Evolutionary conservation across 2,888 invertebrate species (phyloP).

Genomic region (Epinotia demarniana): DNA sequence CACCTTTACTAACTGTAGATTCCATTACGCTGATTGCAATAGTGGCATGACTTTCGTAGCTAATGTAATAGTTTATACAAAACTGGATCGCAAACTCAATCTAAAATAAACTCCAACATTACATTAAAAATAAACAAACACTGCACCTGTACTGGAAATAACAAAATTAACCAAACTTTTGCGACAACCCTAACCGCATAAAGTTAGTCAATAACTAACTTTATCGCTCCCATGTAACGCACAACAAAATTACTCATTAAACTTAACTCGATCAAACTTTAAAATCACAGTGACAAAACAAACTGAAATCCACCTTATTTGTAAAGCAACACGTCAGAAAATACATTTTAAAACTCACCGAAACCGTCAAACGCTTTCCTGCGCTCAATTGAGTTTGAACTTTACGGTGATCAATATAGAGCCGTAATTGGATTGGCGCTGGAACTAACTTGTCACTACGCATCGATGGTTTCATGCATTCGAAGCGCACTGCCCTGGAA

Average conservation of each 20-base stretch:
- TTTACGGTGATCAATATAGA: background rate
- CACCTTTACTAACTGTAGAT: too few species aligned
- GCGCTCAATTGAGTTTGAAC: background rate
- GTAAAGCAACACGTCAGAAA: background rate
- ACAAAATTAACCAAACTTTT: conserved; percentile 23
- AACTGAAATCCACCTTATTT: conserved; percentile 9
- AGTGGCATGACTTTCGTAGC: too few species aligned
- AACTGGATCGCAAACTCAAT: background rate
- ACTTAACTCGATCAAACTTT: conserved; percentile 12
- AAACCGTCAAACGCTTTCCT: background rate
- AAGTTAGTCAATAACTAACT: conserved; percentile 22
- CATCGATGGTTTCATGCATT: conserved; percentile 33
- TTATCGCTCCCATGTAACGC: background rate
- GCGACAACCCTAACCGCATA: conserved; percentile 8
- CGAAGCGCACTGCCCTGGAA: conserved; percentile 26
- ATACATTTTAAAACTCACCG: background rate
- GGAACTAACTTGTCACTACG: conserved; percentile 22
- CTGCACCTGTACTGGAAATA: conserved; percentile 3
- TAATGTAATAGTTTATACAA: background rate
- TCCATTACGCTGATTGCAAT: too few species aligned
- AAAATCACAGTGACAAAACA: background rate
- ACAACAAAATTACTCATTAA: conserved; percentile 16
- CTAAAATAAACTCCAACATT: conserved; percentile 2
- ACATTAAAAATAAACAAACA: conserved; percentile 8
- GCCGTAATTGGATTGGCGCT: background rate